Conservation (phyloP, 2,888 invertebrate genomes). For the Dicranocentrus wangi region DNA sequence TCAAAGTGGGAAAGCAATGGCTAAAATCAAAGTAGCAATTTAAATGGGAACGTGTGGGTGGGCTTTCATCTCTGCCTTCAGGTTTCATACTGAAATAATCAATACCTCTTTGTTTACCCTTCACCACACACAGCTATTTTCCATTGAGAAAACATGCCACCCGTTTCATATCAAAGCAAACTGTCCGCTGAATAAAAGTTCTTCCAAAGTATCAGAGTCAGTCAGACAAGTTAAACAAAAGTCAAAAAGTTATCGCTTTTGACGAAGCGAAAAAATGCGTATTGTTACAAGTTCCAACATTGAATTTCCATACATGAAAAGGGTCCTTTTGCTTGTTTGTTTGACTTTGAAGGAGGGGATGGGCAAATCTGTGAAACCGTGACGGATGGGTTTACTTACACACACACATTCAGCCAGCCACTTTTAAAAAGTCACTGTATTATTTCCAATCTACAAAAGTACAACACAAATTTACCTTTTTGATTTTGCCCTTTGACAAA, state of each 20-base stretch:
- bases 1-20: too few relatives aligned
- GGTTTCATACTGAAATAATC: conserved; percentile 29
- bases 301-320: too few relatives aligned
- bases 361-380: conserved; percentile 57
- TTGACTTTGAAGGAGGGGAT: conserved; percentile 50
- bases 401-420: not conserved
- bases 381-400: conserved; percentile 56
- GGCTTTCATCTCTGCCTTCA: conserved; percentile 23
- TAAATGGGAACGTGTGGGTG: conserved; percentile 33
- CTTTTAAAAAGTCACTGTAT: conserved; percentile 15
- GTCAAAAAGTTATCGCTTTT: conserved; percentile 57
- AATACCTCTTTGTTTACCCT: conserved; percentile 36
- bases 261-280: conserved; percentile 27
- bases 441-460: conserved; percentile 9
- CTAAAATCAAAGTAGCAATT: conserved; percentile 13
- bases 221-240: conserved; percentile 54
- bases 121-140: conserved; percentile 34
- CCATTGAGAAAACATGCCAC: not conserved
- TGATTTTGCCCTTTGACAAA: conserved; percentile 8
- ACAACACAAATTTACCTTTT: conserved; percentile 26
- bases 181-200: conserved; percentile 7
- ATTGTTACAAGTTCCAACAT: too few relatives aligned
- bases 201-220: conserved; percentile 41
- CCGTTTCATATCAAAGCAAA: conserved; percentile 26
- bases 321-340: conserved; percentile 35